Evolutionary conservation across 1,140 invertebrate genomes (phyloP), one percentile per base, ranked within the genome.

Genomic region (Kradibia gibbosae): DNA sequence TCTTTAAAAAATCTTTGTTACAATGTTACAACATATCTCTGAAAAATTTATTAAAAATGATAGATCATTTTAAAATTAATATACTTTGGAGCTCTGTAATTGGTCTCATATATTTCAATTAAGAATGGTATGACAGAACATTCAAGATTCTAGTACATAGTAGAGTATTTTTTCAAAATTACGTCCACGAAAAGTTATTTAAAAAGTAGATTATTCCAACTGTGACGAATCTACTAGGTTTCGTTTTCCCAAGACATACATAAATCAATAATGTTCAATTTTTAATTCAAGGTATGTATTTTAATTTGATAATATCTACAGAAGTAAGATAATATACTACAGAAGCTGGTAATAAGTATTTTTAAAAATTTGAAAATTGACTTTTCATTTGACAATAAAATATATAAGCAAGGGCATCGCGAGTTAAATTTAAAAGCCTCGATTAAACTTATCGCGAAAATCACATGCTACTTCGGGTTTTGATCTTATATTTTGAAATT

Each of bases 11-110:
- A n/a, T n/a, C n/a, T n/a, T n/a, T 28, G 11, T 17, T 31, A 62
- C 15, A 36, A 22, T 11, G n/a, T 39, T 39, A 67, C 34, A 3
- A n/a, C 20, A 67, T 39, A 67, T 22, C 1, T 22, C 15, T n/a
- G 39, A 36, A 39, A n/a, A 39, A 8, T 67, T 67, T 39, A 67
- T 67, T 67, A 67, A 67, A 39, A 67, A 67, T 20, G 60, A 65
- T 36, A 36, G 62, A 22, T 17, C 39, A 39, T 39, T 67, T 67
- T 39, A 39, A 67, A n/a, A 67, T 67, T 67, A 39, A 67, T 39
- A 39, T 67, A 67, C 60, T 67, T 39, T 67, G 34, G 15, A 39
- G 62, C 34, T 67, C 34, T 39, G 7, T 67, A 67, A 39, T 67
- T n/a, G 62, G 5, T 2, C 62, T 5, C 20, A n/a, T n/a, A 39